phyloP scores from a whole-genome alignment of 2,797 vertebrate species.

The Acestrorhynchus altus region DNA sequence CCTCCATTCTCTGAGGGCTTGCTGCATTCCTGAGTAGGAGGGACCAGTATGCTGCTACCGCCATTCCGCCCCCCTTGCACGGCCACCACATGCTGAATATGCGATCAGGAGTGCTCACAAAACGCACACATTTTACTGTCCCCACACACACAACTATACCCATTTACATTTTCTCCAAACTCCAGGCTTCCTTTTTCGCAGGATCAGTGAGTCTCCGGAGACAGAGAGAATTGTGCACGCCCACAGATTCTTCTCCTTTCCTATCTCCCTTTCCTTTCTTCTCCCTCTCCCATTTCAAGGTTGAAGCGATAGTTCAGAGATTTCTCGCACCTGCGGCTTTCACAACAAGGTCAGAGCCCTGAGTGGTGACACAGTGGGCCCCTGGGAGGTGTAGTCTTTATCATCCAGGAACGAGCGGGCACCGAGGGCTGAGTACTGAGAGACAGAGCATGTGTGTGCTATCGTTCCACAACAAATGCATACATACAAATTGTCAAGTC shows the following conservation, averaged over 20 bases:
- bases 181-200: neutral
- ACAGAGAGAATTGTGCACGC: neutral
- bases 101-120: conserved; percentile 11
- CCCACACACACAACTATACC: conserved; percentile 22
- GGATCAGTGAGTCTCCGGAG: neutral
- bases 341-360: conserved; percentile 27
- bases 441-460: neutral
- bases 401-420: neutral
- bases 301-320: conserved; percentile 23
- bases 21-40: conserved; percentile 81
- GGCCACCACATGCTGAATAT: conserved; percentile 20
- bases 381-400: conserved; percentile 17
- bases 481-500: no score
- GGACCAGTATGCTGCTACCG: conserved; percentile 73
- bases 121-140: neutral
- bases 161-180: conserved; percentile 9
- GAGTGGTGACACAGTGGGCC: conserved; percentile 10
- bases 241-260: neutral
- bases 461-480: no score
- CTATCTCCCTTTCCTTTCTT: neutral
- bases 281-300: neutral
- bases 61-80: conserved; percentile 61
- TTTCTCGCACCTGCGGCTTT: conserved; percentile 32
- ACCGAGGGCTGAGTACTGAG: neutral
- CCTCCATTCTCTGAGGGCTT: conserved; percentile 57